A percentile compares a stretch with the other conserved stretches of the same genome.
Evolutionary conservation across 2,888 invertebrate genomes (phyloP).

Genomic region (Lathronympha strigana): DNA sequence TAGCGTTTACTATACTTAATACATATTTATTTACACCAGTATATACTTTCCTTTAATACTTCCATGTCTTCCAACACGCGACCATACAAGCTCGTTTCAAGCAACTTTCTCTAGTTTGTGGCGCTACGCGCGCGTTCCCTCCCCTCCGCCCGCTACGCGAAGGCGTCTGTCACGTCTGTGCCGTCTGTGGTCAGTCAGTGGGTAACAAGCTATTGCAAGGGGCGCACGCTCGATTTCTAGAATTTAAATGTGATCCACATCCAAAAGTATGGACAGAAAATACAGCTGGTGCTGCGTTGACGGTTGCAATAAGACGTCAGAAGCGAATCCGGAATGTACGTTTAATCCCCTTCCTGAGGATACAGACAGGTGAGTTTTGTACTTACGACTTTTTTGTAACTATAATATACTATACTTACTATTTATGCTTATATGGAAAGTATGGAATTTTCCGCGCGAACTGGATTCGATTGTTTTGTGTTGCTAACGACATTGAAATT

Average conservation of each 20-base stretch:
- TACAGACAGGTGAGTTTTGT: conserved; percentile 13
- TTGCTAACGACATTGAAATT: too few species aligned
- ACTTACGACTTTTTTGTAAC: too few species aligned
- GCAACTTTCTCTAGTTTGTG: background rate
- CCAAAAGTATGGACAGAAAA: background rate
- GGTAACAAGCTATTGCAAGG: conserved; percentile 2
- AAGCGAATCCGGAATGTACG: conserved; percentile 18
- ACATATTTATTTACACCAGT: too few species aligned
- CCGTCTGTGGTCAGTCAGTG: too few species aligned
- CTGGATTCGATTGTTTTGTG: too few species aligned
- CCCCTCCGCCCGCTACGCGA: conserved; percentile 17
- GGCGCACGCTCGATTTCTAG: conserved; percentile 14
- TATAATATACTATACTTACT: too few species aligned
- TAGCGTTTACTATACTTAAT: too few species aligned
- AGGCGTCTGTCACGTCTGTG: background rate
- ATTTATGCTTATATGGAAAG: too few species aligned
- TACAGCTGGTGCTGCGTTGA: conserved; percentile 6
- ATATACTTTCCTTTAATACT: too few species aligned
- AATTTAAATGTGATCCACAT: conserved; percentile 13
- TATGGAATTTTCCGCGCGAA: too few species aligned
- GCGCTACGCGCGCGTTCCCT: background rate
- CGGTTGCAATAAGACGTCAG: conserved; percentile 15
- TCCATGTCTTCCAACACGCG: too few species aligned
- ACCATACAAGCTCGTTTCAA: background rate
- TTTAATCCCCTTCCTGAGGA: conserved; percentile 14